Conservation (phyloP, 2,113 vertebrate species). For the Crotalus helleri region DNA sequence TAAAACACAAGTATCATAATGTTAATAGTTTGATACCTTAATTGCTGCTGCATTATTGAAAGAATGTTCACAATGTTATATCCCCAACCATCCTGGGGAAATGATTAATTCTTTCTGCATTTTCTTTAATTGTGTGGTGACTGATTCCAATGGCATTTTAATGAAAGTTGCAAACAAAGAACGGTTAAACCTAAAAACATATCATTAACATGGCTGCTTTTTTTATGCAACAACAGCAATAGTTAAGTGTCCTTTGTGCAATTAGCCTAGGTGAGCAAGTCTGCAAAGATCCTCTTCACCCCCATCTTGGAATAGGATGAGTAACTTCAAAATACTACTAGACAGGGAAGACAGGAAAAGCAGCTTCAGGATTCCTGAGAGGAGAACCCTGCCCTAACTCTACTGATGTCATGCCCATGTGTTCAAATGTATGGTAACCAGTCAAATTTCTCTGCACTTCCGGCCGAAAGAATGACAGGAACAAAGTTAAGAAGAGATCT, state of each 20-base stretch:
- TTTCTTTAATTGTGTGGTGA: neutral
- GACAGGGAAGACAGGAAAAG: slow-evolving; percentile 25
- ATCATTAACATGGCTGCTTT: neutral
- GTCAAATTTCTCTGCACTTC: neutral
- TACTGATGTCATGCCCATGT: neutral
- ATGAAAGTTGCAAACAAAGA: neutral
- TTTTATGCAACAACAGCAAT: neutral
- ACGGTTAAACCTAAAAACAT: neutral
- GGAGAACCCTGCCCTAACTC: neutral
- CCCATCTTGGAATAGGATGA: neutral
- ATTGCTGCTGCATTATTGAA: neutral
- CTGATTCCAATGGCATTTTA: neutral
- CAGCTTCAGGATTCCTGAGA: neutral
- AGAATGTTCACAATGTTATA: neutral
- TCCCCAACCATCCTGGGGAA: neutral
- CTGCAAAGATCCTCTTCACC: neutral
- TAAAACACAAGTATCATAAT: neutral
- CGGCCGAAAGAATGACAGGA: no score
- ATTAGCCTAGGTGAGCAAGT: neutral
- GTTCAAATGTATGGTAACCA: neutral
- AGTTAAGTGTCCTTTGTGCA: neutral
- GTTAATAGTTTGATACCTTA: neutral
- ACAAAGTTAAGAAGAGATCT: neutral
- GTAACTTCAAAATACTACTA: neutral
- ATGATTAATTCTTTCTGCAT: neutral